phyloP scores from a whole-genome alignment of 1,140 invertebrate genomes.

The Drosophila ohnishii region DNA sequence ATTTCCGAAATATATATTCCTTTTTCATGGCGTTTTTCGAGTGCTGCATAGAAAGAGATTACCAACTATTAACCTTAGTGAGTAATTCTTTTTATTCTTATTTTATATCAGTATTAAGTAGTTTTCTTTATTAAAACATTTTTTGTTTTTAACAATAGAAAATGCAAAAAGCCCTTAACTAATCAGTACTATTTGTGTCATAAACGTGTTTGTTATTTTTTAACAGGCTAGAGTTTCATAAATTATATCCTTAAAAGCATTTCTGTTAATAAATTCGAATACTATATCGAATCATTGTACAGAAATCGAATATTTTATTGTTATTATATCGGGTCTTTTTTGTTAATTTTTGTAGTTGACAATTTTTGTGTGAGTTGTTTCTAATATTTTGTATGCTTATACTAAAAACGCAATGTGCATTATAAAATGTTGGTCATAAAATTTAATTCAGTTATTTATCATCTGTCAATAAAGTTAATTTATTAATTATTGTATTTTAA shows the following conservation, averaged over 20 bases:
- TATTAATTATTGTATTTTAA: background rate
- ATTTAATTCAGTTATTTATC: background rate
- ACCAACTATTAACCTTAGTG: slow-evolving; percentile 36
- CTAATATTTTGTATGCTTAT: background rate
- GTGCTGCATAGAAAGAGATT: slow-evolving; percentile 38
- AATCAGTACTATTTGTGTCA: slow-evolving; percentile 64
- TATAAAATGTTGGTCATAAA: background rate
- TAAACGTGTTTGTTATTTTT: slow-evolving; percentile 30
- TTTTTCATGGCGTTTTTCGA: slow-evolving; percentile 22
- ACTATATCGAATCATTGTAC: slow-evolving; percentile 5
- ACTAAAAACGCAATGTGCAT: background rate
- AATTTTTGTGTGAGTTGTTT: background rate
- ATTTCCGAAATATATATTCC: background rate
- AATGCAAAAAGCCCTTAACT: slow-evolving; percentile 67
- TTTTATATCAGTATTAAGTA: slow-evolving; percentile 23
- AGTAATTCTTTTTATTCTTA: slow-evolving; percentile 9
- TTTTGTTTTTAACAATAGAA: slow-evolving; percentile 61
- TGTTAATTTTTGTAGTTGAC: background rate
- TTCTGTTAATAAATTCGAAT: slow-evolving; percentile 13
- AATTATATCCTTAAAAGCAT: slow-evolving; percentile 29
- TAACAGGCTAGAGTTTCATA: slow-evolving; percentile 35
- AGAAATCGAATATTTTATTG: background rate
- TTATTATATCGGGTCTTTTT: slow-evolving; percentile 1
- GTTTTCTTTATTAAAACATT: slow-evolving; percentile 31
- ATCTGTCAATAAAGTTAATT: background rate